A percentile compares a stretch with the other conserved stretches of the same genome.
Conservation (phyloP, 2,888 invertebrate species). For the Phaedon cochleariae region DNA sequence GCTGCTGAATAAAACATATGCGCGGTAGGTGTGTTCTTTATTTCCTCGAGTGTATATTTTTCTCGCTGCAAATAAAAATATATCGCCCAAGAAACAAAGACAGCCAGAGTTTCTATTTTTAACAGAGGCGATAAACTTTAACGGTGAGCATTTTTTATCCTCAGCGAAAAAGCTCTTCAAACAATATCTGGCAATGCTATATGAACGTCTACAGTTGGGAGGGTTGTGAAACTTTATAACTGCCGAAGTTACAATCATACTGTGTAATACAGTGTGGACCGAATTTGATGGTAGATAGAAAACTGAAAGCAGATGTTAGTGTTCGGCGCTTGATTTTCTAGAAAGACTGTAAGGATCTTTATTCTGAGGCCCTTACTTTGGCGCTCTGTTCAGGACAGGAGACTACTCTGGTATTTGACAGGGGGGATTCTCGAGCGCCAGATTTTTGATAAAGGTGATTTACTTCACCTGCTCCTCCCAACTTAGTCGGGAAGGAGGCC, state of each 20-base stretch:
- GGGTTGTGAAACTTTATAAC: slow-evolving; percentile 41
- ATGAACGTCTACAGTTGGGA: slow-evolving; percentile 30
- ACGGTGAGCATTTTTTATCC: slow-evolving; percentile 28
- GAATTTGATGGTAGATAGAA: no score
- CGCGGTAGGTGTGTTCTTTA: slow-evolving; percentile 41
- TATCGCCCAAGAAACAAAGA: slow-evolving; percentile 35
- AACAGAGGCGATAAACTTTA: slow-evolving; percentile 42
- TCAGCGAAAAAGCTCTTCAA: slow-evolving; percentile 28
- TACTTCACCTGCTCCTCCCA: no score
- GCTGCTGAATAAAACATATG: slow-evolving; percentile 44
- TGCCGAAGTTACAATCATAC: slow-evolving; percentile 24
- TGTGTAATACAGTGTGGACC: background rate
- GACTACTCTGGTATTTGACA: no score
- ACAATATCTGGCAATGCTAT: slow-evolving; percentile 32
- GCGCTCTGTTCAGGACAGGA: no score
- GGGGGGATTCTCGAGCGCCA: no score
- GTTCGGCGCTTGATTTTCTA: no score
- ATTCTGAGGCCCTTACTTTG: no score
- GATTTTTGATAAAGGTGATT: no score
- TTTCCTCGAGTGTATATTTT: slow-evolving; percentile 38
- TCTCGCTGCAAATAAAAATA: slow-evolving; percentile 41
- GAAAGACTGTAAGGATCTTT: no score
- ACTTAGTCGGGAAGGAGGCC: no score
- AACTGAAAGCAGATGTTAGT: no score
- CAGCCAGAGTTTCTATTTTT: slow-evolving; percentile 35